These are phyloP conservation scores for Lingula anatina DNA, from an alignment of 2,888 invertebrate species.

Conservation along the genomic window DNA sequence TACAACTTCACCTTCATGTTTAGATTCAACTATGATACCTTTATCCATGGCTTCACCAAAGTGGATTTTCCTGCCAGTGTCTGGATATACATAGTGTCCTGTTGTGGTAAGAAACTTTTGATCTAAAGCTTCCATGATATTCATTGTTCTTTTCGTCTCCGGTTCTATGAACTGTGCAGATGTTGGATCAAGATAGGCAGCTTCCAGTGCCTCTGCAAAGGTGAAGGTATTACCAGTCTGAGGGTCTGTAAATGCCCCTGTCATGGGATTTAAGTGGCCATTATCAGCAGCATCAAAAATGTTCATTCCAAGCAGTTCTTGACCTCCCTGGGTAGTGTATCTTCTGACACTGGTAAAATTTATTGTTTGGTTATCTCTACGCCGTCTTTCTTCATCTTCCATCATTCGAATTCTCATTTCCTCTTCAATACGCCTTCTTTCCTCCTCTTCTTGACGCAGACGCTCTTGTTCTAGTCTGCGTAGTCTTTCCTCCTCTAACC, in stretches of 20 bases:
- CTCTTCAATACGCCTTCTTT: too few species aligned
- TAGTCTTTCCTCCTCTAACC: too few species aligned
- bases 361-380: too few species aligned
- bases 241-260: conserved; percentile 71
- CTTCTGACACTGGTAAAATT: too few species aligned
- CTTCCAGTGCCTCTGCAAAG: conserved; percentile 69
- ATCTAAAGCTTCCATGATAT: conserved; percentile 72
- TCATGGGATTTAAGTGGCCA: conserved; percentile 73
- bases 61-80: conserved; percentile 15
- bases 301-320: conserved; percentile 25
- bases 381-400: too few species aligned
- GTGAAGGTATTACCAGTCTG: conserved; percentile 74
- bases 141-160: conserved; percentile 51
- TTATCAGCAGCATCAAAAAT: conserved; percentile 47
- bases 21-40: conserved; percentile 42
- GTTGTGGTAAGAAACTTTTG: conserved; percentile 21
- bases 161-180: conserved; percentile 25
- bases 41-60: conserved; percentile 33
- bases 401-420: too few species aligned
- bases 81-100: conserved; percentile 22
- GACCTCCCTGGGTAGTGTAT: too few species aligned
- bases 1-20: conserved; percentile 15
- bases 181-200: conserved; percentile 23
- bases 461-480: too few species aligned
- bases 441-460: too few species aligned